Evolutionary conservation across 1,140 invertebrate species (phyloP), one percentile per base, ranked within the genome.

Genomic region (Archivesica marissinica): DNA sequence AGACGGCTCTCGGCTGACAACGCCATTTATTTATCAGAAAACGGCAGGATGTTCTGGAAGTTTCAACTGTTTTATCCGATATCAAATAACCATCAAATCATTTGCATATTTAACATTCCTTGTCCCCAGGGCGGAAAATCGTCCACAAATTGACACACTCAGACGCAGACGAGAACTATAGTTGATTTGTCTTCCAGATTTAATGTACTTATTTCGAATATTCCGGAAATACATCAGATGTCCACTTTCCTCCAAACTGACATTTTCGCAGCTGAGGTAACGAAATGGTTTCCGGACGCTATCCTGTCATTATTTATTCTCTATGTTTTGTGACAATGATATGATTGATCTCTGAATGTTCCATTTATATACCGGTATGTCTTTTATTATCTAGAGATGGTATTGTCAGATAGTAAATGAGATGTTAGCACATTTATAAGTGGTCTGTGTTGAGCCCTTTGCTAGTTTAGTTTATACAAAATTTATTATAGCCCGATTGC

Each of bases 151-250:
- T 64, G 30, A 64, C 59, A 35, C 15, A 13, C 30, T 25, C 59
- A 64, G 30, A 64, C 38, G 11, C 1, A 13, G 25, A 1, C 13
- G 30, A 1, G 23, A 35, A 25, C 33, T 2, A 13, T 1, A 33
- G 59, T 15, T 1, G 30, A 20, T 35, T 2, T 35, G 59, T 64
- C 3, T 64, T 64, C 30, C 33, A 33, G 25, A 64, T 64, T 64
- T 64, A 64, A 64, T 64, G 59, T 64, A 59, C 54, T 59, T 28
- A 64, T 64, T 64, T 64, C 59, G 59, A 33, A 64, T 64, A 35
- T 9, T 35, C 59, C 59, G 59, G 59, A 64, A 35, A 33, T 25
- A 35, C 13, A 64, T 6, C 59, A 64, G 59, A 33, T 25, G 59
- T 33, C 9, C 30, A 13, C 59, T n/a, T 64, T 64, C 59, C 59